Base-by-base conservation (phyloP, 92 coral and sea anemone species). In the Porites divaricata region DNA sequence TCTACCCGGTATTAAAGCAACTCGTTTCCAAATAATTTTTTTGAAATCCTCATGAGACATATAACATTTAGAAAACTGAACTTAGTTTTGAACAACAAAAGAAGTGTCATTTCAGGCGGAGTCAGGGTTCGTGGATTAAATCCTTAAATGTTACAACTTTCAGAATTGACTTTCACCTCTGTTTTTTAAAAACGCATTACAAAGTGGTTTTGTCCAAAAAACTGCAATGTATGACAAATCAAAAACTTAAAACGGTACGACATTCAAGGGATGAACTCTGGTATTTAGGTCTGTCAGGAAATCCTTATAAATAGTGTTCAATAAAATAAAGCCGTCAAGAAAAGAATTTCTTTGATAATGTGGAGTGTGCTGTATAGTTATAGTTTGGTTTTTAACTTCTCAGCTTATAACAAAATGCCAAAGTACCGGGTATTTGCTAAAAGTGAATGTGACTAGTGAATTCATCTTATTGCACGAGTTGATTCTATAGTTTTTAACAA, bases 51-150 rank as follows among this genome's bases (percentile, higher is more conserved):
- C 48, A 22, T 67, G 5, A 8, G 65, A 61, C 20, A 8, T 12
- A 3, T 14, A 19, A 61, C 20, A 61, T 61, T 54, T 57, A 16
- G 22, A 73, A 52, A 56, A 6, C 1, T 61, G 11, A 14, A 45
- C 15, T 77, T 11, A 79, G 61, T 67, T 54, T 64, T 21, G n/a
- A 49, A 77, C 28, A 74, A 22, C 35, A 14, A 9, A 64, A 70
- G 56, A 5, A 17, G 23, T 8, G 13, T 58, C 7, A 35, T 49
- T 52, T 79, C 67, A 9, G 25, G 14, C 53, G 50, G 23, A 12
- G 65, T 19, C 28, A 10, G 2, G 26, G 45, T 66, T 2, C 26
- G 14, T 23, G 70, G 45, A 66, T 66, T 24, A 66, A 22, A 66
- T 66, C 70, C 70, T 9, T 9, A 65, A 8, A 28, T 54, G 59